Evolutionary conservation across 2,888 invertebrate species (phyloP).

Genomic region (Geophilus truncorum): DNA sequence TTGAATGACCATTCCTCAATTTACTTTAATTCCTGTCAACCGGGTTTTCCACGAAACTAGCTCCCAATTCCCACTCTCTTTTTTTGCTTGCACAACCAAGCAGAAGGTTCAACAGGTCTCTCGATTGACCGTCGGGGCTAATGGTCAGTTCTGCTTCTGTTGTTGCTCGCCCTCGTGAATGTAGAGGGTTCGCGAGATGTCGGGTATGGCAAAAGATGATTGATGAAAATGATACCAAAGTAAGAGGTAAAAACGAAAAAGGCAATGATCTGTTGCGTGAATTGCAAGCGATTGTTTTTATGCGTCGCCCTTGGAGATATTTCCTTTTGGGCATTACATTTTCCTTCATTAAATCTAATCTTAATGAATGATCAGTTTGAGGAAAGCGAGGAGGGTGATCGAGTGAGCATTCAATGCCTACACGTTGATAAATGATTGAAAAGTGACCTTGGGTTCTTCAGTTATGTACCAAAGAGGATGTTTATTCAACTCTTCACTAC

Average conservation of each 20-base stretch:
- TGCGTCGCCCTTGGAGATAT: not conserved
- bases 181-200: not conserved
- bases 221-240: not conserved
- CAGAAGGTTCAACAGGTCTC: not conserved
- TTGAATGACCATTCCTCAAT: not conserved
- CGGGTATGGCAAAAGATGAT: not conserved
- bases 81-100: not conserved
- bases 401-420: not conserved
- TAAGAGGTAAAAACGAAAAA: not conserved
- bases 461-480: not conserved
- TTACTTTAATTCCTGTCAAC: not conserved
- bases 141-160: not conserved
- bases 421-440: constrained; percentile 1
- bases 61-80: not conserved
- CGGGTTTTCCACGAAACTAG: not conserved
- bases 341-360: constrained; percentile 23
- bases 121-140: not conserved
- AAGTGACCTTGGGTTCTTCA: not conserved
- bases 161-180: not conserved
- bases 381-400: not conserved
- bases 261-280: constrained; percentile 22
- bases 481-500: constrained; percentile 20
- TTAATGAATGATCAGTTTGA: constrained; percentile 10
- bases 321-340: not conserved
- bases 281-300: constrained; percentile 3